Evolutionary conservation across 2,113 vertebrate species (phyloP), one percentile per base, ranked within the genome.

Genomic region (Cottus gobio): DNA sequence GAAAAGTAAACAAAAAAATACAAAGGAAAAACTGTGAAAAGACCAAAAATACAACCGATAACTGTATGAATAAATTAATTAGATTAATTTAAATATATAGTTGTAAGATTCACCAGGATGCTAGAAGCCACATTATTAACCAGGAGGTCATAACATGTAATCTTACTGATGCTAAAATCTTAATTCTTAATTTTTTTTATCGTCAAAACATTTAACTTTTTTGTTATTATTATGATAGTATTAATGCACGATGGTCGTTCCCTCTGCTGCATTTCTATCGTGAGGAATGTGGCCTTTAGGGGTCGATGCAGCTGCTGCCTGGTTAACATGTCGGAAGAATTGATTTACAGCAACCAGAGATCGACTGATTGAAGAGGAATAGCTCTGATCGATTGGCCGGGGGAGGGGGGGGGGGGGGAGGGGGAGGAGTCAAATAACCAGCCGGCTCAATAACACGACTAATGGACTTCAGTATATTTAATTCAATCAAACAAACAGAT

Each of bases 351-450:
- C 0, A 56, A 28, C 54, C 18, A 22, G 30, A 61, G 57, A 71
- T 66, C 50, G 30, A 70, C 44, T 48, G 10, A 85, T 56, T 65
- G 67, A 44, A 74, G 77, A 52, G 60, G 71, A 79, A 66, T 50
- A 37, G 30, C 50, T 20, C 10, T 0, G 72, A 28, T 76, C 62
- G 9, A 69, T 24, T 5, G 60, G 10, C 26, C 9, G 13, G 30
- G 28, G 28, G 50, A 18, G 15, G 20, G 48, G 18, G 46, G n/a
- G n/a, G 48, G 48, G 48, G 48, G 48, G 7, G 39, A 13, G 39
- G 39, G 2, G 18, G 18, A 58, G 1, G 30, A 34, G 56, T 57
- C 66, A 20, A 20, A 22, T 22, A 20, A 34, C 20, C 20, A 42
- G 28, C 2, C 42, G 2, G 48, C 0, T 16, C 56, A 16, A 16